phyloP scores from a whole-genome alignment of 2,113 vertebrate genomes.

The Sorex araneus region DNA sequence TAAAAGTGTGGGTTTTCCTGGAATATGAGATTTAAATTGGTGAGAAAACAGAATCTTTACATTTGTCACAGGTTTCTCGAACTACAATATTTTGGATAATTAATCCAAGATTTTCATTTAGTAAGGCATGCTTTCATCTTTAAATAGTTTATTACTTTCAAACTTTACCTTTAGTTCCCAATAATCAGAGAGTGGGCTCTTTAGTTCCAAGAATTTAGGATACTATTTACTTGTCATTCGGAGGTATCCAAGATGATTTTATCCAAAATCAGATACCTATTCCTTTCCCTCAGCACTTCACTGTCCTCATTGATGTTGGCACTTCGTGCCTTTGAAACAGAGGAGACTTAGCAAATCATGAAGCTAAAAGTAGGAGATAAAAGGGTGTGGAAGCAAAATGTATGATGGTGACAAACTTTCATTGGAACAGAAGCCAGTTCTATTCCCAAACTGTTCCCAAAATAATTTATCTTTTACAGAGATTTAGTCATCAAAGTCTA shows the following conservation, averaged over 20 bases:
- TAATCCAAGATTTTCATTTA: constrained; percentile 70
- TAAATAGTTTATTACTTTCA: constrained; percentile 59
- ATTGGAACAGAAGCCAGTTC: constrained; percentile 76
- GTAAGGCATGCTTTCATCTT: constrained; percentile 43
- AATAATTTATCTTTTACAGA: constrained; percentile 76
- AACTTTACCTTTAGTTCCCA: constrained; percentile 39
- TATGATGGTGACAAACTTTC: constrained; percentile 65
- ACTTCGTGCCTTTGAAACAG: constrained; percentile 3
- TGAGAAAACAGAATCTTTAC: constrained; percentile 49
- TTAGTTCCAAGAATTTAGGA: not conserved
- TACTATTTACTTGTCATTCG: not conserved
- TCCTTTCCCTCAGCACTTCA: not conserved
- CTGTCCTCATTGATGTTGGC: not conserved
- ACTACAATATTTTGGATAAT: not conserved
- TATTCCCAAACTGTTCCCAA: constrained; percentile 64
- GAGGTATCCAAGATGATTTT: too few species aligned
- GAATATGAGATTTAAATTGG: not conserved
- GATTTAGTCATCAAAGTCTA: constrained; percentile 74
- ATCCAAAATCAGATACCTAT: not conserved
- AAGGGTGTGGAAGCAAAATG: constrained; percentile 29
- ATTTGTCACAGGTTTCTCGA: constrained; percentile 56
- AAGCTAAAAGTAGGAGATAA: constrained; percentile 24
- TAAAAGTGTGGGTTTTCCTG: constrained; percentile 67
- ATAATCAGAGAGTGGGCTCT: constrained; percentile 1
- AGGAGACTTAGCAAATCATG: not conserved